phyloP scores from a whole-genome alignment of 2,113 vertebrate species.

The Chionomys nivalis region DNA sequence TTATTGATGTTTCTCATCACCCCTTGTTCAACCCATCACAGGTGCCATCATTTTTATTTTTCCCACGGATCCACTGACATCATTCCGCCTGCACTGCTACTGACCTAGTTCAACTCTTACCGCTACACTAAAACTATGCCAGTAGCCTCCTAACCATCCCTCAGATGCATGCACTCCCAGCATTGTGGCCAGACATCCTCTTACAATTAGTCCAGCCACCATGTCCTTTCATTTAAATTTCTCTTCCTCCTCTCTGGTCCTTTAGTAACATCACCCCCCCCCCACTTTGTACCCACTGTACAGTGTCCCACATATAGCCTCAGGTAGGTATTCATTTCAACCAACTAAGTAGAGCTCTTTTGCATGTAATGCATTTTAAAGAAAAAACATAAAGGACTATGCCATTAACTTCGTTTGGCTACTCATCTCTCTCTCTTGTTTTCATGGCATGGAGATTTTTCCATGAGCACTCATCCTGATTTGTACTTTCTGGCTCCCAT shows the following conservation, averaged over 20 bases:
- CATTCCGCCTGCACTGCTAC: no score
- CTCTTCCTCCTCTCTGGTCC: not conserved
- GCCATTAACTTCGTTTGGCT: not conserved
- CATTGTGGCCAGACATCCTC: not conserved
- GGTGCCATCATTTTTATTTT: not conserved
- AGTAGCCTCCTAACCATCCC: not conserved
- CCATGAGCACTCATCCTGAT: no score
- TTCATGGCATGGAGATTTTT: not conserved
- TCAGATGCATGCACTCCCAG: no score
- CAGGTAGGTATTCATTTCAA: not conserved
- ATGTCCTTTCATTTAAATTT: not conserved
- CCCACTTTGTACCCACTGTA: not conserved
- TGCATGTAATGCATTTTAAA: not conserved
- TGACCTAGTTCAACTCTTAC: not conserved
- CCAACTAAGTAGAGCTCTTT: not conserved
- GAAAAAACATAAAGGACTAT: not conserved
- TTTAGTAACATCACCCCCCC: not conserved
- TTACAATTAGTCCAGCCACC: no score
- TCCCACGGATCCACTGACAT: accelerated
- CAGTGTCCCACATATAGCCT: not conserved
- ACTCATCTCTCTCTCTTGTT: not conserved
- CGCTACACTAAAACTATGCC: not conserved
- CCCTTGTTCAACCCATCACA: not conserved
- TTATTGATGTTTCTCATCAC: not conserved
- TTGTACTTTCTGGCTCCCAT: not conserved